A percentile compares a stretch with the other conserved stretches of the same genome.
These are phyloP conservation scores for Uropsilus gracilis DNA, from an alignment of 2,113 vertebrate species.

Conservation along the genomic window DNA sequence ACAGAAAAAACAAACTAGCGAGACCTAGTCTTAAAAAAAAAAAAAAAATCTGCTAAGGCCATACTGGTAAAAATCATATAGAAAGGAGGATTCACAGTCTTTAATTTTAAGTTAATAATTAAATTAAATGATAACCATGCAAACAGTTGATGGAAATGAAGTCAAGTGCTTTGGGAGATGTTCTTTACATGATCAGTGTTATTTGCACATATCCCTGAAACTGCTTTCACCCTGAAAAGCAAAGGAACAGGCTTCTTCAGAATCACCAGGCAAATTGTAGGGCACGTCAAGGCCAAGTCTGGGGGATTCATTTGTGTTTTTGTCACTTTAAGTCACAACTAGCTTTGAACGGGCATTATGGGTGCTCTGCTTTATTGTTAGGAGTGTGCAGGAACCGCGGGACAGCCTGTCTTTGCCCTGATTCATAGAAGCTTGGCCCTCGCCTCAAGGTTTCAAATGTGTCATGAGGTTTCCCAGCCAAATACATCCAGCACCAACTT, in stretches of 20 bases:
- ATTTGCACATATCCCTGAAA: neutral
- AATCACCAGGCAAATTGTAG: neutral
- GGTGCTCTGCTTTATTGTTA: neutral
- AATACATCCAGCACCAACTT: conserved; percentile 69
- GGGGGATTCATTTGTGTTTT: neutral
- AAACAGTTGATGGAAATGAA: neutral
- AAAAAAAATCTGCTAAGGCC: too few relatives aligned
- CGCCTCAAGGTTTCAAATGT: conserved; percentile 70
- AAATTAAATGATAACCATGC: neutral
- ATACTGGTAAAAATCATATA: neutral
- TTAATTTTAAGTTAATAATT: too few relatives aligned
- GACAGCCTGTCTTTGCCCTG: conserved; percentile 52
- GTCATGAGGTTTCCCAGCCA: conserved; percentile 72
- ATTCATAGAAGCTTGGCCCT: conserved; percentile 54
- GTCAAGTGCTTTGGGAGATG: neutral
- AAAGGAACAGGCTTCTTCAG: neutral
- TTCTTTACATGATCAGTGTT: conserved; percentile 24
- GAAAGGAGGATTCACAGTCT: neutral
- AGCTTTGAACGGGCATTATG: neutral
- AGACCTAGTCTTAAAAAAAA: too few relatives aligned
- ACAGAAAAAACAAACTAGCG: too few relatives aligned
- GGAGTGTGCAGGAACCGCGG: neutral
- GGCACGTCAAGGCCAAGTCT: neutral
- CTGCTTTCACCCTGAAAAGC: neutral
- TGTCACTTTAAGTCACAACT: neutral